These are phyloP conservation scores for Drosophila eugracilis DNA, from an alignment of 1,140 invertebrate species.

Conservation along the genomic window DNA sequence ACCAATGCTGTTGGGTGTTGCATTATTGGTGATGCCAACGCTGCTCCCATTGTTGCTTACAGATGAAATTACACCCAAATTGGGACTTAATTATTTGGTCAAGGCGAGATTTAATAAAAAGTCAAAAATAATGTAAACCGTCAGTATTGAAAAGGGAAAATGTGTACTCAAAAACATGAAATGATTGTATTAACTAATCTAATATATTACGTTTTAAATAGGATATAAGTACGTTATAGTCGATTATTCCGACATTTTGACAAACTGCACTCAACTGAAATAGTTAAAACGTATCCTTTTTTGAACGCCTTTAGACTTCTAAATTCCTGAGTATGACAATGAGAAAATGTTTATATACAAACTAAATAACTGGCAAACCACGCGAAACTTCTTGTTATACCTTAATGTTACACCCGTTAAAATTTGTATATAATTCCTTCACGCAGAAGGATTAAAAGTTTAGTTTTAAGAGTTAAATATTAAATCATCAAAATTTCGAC, in stretches of 20 bases:
- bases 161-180: conserved; percentile 19
- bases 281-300: no score
- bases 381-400: no score
- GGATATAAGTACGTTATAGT: neutral
- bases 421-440: no score
- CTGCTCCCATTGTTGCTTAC: conserved; percentile 48
- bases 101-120: conserved; percentile 37
- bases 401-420: no score
- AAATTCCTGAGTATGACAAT: no score
- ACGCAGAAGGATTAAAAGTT: no score
- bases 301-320: no score
- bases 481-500: no score
- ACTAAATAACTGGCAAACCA: no score
- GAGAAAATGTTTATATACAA: no score
- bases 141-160: conserved; percentile 40
- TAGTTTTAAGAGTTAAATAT: no score
- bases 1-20: conserved; percentile 52
- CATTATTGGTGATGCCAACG: conserved; percentile 40
- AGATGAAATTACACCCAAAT: conserved; percentile 57
- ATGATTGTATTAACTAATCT: conserved; percentile 20
- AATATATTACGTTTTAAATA: neutral
- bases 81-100: conserved; percentile 43
- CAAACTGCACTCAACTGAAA: neutral
- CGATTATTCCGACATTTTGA: neutral
- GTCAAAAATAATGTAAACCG: conserved; percentile 50